phyloP scores from a whole-genome alignment of 53 echinoderm and acorn worm genomes.

The Actinopyga echinites region DNA sequence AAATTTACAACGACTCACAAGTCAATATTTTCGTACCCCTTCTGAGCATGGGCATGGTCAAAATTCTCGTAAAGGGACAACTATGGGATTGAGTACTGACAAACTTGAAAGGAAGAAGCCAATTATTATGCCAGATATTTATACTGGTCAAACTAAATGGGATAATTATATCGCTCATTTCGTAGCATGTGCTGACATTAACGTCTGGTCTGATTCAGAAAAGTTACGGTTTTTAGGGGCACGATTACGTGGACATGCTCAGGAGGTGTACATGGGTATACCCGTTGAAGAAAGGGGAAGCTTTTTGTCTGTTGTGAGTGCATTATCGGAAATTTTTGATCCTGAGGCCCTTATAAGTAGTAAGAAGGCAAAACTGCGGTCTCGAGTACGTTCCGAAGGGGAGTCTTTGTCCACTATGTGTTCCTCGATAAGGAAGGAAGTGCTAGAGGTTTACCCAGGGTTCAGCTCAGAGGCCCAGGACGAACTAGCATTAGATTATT shows the following conservation, averaged over 20 bases:
- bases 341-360: constrained; percentile 7
- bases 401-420: background rate
- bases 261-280: background rate
- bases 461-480: background rate
- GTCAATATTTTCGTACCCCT: constrained; percentile 6
- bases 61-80: too few relatives aligned
- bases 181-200: constrained; percentile 21
- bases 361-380: background rate
- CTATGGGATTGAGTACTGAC: background rate
- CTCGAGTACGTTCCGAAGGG: constrained; percentile 12
- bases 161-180: constrained; percentile 12
- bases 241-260: constrained; percentile 8
- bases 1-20: background rate
- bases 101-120: background rate
- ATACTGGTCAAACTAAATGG: constrained; percentile 8
- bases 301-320: background rate
- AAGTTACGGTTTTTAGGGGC: constrained; percentile 2
- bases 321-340: background rate
- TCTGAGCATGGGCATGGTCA: too few relatives aligned
- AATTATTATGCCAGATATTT: constrained; percentile 37
- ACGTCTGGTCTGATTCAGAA: constrained; percentile 3
- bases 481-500: constrained; percentile 27
- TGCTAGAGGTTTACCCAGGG: constrained; percentile 6
- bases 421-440: constrained; percentile 34
- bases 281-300: background rate